Percentiles rank a stretch among this genome's conserved stretches.
phyloP scores from a whole-genome alignment of 2,113 vertebrate genomes.

The Paracyprichromis sp. region DNA sequence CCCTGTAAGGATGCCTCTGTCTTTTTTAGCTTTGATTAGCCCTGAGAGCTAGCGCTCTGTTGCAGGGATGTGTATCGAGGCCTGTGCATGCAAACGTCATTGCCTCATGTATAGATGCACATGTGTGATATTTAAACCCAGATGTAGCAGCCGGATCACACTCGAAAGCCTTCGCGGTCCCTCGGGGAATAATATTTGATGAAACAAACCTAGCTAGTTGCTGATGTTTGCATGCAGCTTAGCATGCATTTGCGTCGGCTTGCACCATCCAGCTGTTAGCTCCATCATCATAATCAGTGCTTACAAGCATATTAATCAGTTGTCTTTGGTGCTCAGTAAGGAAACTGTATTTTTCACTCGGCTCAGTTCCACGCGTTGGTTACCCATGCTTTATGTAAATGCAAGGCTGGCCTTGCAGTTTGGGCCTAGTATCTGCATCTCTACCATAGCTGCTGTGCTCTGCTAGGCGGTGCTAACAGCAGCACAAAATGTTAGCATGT shows the following conservation, averaged over 20 bases:
- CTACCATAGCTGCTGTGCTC: conserved; percentile 9
- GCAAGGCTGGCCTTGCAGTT: conserved; percentile 2
- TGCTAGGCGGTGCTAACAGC: conserved; percentile 38
- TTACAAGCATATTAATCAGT: not conserved
- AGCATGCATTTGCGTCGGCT: conserved; percentile 44
- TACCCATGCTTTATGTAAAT: not conserved
- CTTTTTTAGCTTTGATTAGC: conserved; percentile 53
- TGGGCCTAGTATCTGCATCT: conserved; percentile 43
- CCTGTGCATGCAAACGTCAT: conserved; percentile 30
- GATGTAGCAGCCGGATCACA: too few species aligned
- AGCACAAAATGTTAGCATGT: conserved; percentile 43
- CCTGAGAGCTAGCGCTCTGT: conserved; percentile 42
- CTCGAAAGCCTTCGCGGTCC: not conserved
- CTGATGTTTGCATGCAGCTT: conserved; percentile 37
- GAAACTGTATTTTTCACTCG: not conserved
- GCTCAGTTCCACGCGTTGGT: not conserved
- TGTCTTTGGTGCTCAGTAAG: not conserved
- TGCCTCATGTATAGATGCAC: not conserved
- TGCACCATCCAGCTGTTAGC: conserved; percentile 47
- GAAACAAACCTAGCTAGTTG: not conserved
- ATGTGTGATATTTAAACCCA: not conserved
- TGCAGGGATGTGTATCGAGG: conserved; percentile 36
- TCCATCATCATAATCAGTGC: conserved; percentile 26
- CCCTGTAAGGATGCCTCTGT: not conserved
- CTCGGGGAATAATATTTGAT: not conserved